Evolutionary conservation across 2,797 vertebrate genomes (phyloP), one percentile per base, ranked within the genome.

Genomic region (Fratercula arctica): DNA sequence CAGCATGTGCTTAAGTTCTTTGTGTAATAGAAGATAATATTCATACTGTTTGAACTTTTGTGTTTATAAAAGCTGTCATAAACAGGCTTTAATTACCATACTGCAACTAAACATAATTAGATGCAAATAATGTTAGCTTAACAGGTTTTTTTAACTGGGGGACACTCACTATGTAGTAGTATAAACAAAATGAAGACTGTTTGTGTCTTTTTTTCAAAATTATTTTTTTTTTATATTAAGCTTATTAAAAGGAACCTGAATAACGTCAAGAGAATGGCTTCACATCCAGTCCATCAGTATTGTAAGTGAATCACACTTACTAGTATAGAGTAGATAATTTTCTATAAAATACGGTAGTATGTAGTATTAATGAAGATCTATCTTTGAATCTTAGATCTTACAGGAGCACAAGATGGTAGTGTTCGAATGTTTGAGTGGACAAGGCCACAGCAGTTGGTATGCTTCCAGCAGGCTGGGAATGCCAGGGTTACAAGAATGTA

Each of bases 401-500:
- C 99, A 1, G 99, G 99, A 39, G 99, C 99, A 87, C 99, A 99
- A 96, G 99, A 99, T 33, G 99, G 99, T 43, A 99, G 99, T 1
- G 99, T 99, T 20, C 98, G 99, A 50, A 99, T 99, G 99, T 99
- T 99, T 97, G 99, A 99, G 74, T 99, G 99, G 99, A 99, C 99
- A 57, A 98, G 99, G 56, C 99, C 99, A 13, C 99, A 99, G 97
- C 99, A 99, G 57, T 96, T 99, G 87, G 98, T 99, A 66, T 99
- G 99, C 97, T 99, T 99, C 97, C 98, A 98, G 90, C 99, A 99
- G 95, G 99, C 99, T 28, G 99, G 99, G 74, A 99, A 99, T 6
- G 99, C 99, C 41, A 98, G 99, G 90, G 99, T 99, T 88, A 99
- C 99, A 4, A 98, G 99, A 59, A 98, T 99, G 80, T 99, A 99